Percentiles rank a stretch among this genome's conserved stretches.
Evolutionary conservation across 2,888 invertebrate species (phyloP).

Genomic region (Gastracanthus pulcherrimus): DNA sequence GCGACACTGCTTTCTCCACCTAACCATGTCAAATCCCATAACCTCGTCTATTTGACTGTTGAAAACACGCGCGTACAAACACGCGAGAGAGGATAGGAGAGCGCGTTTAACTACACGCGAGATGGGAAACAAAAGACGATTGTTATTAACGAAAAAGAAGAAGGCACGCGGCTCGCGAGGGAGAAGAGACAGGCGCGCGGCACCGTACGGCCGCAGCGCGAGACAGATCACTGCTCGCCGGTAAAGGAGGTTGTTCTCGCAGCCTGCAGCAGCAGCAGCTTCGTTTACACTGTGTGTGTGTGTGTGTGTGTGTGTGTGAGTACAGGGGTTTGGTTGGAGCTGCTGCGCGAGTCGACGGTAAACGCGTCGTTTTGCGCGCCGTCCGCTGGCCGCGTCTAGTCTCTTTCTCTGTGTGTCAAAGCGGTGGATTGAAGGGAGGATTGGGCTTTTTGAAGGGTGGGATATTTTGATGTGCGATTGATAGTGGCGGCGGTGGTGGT

Average conservation of each 20-base stretch:
- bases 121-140: constrained; percentile 13
- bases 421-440: no score
- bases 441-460: no score
- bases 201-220: constrained; percentile 36
- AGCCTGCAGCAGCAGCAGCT: not conserved
- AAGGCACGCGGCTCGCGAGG: not conserved
- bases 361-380: no score
- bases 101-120: no score
- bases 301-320: not conserved
- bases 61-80: not conserved
- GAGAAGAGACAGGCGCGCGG: not conserved
- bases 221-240: constrained; percentile 41
- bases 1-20: not conserved
- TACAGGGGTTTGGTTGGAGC: not conserved
- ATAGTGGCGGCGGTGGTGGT: no score
- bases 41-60: not conserved
- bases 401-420: no score
- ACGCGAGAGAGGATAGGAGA: no score
- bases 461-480: no score
- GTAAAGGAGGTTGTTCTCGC: constrained; percentile 37
- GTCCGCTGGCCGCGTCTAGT: no score
- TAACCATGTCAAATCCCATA: not conserved
- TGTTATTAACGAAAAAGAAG: not conserved
- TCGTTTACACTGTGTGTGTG: not conserved
- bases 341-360: not conserved